phyloP scores from a whole-genome alignment of 2,113 vertebrate genomes.

The Sakesphorus luctuosus region DNA sequence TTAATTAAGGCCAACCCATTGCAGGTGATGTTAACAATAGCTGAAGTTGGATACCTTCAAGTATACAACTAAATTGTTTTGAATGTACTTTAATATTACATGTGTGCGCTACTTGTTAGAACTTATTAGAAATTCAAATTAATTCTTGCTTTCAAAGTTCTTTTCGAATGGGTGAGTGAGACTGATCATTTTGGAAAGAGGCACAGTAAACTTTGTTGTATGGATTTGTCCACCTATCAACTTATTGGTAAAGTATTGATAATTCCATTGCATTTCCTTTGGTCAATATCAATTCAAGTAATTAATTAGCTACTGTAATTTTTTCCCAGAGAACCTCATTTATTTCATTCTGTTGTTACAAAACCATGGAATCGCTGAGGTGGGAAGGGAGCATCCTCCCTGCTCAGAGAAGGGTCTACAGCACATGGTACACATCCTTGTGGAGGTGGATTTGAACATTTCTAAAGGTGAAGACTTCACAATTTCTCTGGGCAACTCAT shows the following conservation, averaged over 20 bases:
- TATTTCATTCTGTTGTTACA: background rate
- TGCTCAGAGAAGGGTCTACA: background rate
- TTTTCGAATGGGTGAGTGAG: background rate
- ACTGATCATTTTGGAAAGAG: background rate
- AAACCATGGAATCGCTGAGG: background rate
- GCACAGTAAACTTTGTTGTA: background rate
- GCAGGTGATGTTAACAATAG: background rate
- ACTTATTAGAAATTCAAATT: background rate
- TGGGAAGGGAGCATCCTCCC: background rate
- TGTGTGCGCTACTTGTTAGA: background rate
- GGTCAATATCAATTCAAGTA: background rate
- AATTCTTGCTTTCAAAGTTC: background rate
- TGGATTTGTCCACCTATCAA: background rate
- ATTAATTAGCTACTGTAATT: background rate
- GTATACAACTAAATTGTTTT: background rate
- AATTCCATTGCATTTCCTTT: background rate
- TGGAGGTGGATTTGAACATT: background rate
- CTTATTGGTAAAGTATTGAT: background rate
- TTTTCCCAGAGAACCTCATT: background rate
- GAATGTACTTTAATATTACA: background rate
- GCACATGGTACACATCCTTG: accelerated
- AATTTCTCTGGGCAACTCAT: background rate
- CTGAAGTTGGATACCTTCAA: background rate
- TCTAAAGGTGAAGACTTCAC: background rate
- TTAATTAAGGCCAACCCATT: background rate